A percentile compares a stretch with the other conserved stretches of the same genome.
These are phyloP conservation scores for Notiomystis cincta DNA, from an alignment of 2,113 vertebrate genomes.

Conservation along the genomic window DNA sequence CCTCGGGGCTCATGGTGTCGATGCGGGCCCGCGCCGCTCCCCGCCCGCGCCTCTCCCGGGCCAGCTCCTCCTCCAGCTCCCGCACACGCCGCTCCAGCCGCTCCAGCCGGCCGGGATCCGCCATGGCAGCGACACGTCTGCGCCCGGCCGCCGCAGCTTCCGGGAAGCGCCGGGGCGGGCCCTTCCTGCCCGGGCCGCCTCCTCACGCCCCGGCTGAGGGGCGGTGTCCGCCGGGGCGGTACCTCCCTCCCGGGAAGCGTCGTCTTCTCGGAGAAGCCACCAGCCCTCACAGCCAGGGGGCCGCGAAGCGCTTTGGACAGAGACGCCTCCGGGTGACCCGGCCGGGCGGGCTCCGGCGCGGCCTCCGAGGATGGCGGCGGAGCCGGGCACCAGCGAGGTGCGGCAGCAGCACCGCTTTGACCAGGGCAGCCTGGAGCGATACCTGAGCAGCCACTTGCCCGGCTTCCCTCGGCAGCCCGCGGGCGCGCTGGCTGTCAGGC, in stretches of 20 bases:
- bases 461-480: conserved; percentile 53
- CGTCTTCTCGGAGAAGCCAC: accelerated
- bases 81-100: conserved; percentile 79
- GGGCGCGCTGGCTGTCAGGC: conserved; percentile 66
- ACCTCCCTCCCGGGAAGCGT: accelerated
- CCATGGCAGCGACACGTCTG: conserved; percentile 31
- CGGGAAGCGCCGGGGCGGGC: not conserved
- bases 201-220: accelerated
- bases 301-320: not conserved
- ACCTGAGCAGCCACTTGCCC: conserved; percentile 69
- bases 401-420: conserved; percentile 79
- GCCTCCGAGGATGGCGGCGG: not conserved
- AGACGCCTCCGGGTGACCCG: not conserved
- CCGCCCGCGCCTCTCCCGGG: conserved; percentile 20
- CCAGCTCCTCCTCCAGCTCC: conserved; percentile 85
- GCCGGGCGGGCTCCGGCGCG: no score
- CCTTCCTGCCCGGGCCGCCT: not conserved
- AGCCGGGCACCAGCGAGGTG: conserved; percentile 63
- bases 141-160: not conserved
- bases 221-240: accelerated
- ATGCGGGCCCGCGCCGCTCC: conserved; percentile 74
- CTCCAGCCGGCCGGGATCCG: conserved; percentile 62
- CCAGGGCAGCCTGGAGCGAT: conserved; percentile 68
- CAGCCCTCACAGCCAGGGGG: accelerated
- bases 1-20: conserved; percentile 87